Conservation (phyloP, 2,113 vertebrate species). For the Typhlomys cinereus region DNA sequence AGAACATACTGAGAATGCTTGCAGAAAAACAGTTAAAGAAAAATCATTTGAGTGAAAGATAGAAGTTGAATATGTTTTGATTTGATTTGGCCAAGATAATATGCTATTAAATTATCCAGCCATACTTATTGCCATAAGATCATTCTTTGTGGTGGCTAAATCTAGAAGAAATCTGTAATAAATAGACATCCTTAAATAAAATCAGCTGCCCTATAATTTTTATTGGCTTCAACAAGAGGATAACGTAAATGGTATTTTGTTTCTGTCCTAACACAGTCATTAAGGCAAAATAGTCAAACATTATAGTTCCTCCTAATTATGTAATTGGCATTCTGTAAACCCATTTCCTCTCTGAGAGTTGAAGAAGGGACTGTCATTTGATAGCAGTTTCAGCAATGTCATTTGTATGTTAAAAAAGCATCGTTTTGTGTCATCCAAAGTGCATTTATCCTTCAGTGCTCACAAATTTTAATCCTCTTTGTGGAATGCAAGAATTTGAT, state of each 20-base stretch:
- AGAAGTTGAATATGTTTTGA: conserved; percentile 68
- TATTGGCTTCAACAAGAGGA: conserved; percentile 71
- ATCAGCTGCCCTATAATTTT: conserved; percentile 74
- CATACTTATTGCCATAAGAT: conserved; percentile 67
- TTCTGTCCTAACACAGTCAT: conserved; percentile 72
- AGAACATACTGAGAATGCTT: background rate
- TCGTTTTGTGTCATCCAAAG: background rate
- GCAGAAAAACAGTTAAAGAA: conserved; percentile 49
- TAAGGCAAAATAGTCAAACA: conserved; percentile 67
- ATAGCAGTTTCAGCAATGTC: background rate
- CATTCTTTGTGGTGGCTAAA: conserved; percentile 73
- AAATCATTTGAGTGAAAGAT: conserved; percentile 53
- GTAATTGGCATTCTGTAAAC: conserved; percentile 67
- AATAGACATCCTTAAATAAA: conserved; percentile 75
- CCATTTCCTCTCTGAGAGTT: conserved; percentile 61
- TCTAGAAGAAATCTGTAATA: conserved; percentile 72
- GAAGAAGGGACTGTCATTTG: conserved; percentile 53
- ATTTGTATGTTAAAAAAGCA: conserved; percentile 30
- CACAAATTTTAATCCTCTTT: conserved; percentile 37
- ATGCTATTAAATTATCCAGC: conserved; percentile 71
- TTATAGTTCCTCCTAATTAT: conserved; percentile 69
- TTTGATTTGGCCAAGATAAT: conserved; percentile 67
- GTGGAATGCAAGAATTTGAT: conserved; percentile 31
- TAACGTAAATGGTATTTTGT: conserved; percentile 74
- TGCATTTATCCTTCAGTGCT: background rate